These are phyloP conservation scores for Rhadinocentrus ornatus DNA, from an alignment of 2,797 vertebrate species.

Conservation along the genomic window DNA sequence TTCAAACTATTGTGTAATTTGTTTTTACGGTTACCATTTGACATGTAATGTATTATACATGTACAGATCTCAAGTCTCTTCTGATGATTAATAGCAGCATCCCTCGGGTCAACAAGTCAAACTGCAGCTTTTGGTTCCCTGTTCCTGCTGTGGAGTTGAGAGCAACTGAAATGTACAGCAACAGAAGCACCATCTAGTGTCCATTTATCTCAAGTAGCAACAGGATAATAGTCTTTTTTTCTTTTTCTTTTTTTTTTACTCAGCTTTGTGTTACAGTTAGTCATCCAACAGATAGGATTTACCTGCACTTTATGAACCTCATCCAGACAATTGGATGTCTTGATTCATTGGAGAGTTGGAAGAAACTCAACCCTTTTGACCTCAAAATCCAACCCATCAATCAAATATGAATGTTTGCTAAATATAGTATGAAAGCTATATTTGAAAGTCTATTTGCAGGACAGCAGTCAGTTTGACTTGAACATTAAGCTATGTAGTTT, in stretches of 20 bases:
- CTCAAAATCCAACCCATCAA: too few species aligned
- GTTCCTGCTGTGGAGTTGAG: background rate
- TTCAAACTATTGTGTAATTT: too few species aligned
- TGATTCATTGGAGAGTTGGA: background rate
- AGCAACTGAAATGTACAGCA: background rate
- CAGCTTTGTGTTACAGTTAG: too few species aligned
- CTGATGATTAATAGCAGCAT: background rate
- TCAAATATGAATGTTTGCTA: background rate
- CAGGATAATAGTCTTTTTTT: background rate
- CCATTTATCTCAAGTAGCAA: background rate
- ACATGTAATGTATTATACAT: background rate
- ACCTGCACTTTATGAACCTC: too few species aligned
- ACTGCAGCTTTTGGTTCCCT: background rate
- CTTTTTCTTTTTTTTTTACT: background rate
- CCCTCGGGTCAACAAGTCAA: background rate
- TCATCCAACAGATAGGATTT: too few species aligned
- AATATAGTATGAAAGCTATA: background rate
- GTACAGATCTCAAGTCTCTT: background rate
- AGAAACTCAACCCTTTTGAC: background rate
- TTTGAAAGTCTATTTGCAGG: too few species aligned
- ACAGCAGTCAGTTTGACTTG: too few species aligned
- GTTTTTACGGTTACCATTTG: too few species aligned
- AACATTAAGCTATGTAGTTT: too few species aligned
- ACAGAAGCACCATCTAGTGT: slow-evolving; percentile 1
- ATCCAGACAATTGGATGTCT: background rate